A percentile compares a stretch with the other conserved stretches of the same genome.
Evolutionary conservation across 1,140 invertebrate species (phyloP).

Genomic region (Aphidius gifuensis): DNA sequence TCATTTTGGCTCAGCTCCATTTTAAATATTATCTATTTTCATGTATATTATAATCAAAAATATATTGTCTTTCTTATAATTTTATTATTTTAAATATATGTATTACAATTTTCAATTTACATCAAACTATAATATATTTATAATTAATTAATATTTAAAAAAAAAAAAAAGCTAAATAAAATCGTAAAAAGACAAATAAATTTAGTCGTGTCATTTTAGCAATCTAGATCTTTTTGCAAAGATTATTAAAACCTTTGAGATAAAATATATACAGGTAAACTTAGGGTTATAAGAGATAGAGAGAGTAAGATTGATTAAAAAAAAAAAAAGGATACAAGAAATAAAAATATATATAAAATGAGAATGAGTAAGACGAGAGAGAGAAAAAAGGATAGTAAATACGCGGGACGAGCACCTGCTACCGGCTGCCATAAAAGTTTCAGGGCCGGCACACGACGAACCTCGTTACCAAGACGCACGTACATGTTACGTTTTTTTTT

Average conservation of each 20-base stretch:
- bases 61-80: too few species aligned
- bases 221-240: constrained; percentile 16
- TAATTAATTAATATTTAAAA: background rate
- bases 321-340: background rate
- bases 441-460: constrained; percentile 21
- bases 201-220: background rate
- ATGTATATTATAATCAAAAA: too few species aligned
- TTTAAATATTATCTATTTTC: too few species aligned
- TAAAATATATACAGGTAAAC: background rate
- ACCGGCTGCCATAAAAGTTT: constrained; percentile 24
- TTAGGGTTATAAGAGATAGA: background rate
- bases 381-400: constrained; percentile 1
- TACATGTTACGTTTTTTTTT: constrained; percentile 4
- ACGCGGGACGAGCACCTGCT: constrained; percentile 16
- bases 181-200: constrained; percentile 1
- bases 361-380: constrained; percentile 4
- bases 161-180: background rate
- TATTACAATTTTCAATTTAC: too few species aligned
- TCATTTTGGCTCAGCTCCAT: too few species aligned
- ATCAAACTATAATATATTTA: background rate
- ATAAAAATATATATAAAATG: background rate
- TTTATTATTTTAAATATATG: too few species aligned
- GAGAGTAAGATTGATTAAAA: constrained; percentile 1
- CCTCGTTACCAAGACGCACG: constrained; percentile 22
- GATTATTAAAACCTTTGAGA: constrained; percentile 14